Evolutionary conservation across 92 coral and sea anemone species (phyloP).

Genomic region (Hydrozoanthus gracilis): DNA sequence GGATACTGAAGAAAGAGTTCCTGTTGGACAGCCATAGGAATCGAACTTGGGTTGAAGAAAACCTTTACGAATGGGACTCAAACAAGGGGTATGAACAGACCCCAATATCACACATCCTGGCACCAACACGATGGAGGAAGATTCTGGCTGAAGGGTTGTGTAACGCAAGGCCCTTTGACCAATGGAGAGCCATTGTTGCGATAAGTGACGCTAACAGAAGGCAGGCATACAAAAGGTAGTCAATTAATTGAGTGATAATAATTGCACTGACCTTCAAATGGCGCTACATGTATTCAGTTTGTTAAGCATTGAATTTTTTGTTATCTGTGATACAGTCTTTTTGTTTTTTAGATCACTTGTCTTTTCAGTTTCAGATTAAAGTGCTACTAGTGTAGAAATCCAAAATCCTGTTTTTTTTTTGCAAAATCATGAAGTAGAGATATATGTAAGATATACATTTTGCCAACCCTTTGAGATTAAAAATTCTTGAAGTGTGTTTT

Average conservation of each 20-base stretch:
- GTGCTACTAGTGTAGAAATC: too few relatives aligned
- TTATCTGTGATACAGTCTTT: too few relatives aligned
- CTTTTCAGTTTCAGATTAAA: too few relatives aligned
- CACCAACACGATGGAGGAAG: constrained; percentile 92
- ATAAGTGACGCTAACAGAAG: constrained; percentile 82
- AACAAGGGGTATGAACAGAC: constrained; percentile 37
- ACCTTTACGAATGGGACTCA: constrained; percentile 81
- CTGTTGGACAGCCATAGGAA: constrained; percentile 80
- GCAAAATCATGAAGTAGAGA: too few relatives aligned
- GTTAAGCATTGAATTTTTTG: too few relatives aligned
- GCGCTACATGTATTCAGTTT: too few relatives aligned
- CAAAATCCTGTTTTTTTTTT: too few relatives aligned
- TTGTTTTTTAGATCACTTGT: too few relatives aligned
- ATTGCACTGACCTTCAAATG: too few relatives aligned
- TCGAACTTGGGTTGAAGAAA: constrained; percentile 83
- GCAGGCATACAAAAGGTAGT: constrained; percentile 87
- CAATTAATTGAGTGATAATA: neutral
- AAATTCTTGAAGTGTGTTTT: too few relatives aligned
- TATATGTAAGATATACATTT: too few relatives aligned
- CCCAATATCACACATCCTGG: constrained; percentile 59
- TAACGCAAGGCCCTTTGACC: constrained; percentile 67
- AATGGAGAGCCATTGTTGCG: constrained; percentile 80
- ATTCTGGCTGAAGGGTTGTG: constrained; percentile 33
- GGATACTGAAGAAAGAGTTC: constrained; percentile 82
- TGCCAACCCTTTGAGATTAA: too few relatives aligned